phyloP scores from a whole-genome alignment of 2,888 invertebrate species.

The Scaeva pyrastri region DNA sequence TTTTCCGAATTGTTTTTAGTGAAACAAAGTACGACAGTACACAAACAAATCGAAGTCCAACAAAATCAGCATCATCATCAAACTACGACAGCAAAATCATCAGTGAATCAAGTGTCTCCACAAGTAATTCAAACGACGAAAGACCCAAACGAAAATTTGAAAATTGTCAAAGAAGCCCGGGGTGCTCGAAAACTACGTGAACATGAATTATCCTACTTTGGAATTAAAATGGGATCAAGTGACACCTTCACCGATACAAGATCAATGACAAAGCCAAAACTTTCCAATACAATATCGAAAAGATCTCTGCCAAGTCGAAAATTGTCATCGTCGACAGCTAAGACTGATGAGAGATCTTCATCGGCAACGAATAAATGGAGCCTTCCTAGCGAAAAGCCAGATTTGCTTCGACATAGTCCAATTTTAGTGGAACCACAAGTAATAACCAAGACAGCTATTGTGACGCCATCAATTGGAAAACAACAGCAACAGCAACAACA shows the following conservation, averaged over 20 bases:
- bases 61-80: slow-evolving; percentile 58
- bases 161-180: slow-evolving; percentile 82
- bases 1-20: slow-evolving; percentile 3
- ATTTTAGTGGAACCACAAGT: slow-evolving; percentile 78
- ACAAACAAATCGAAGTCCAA: slow-evolving; percentile 50
- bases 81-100: slow-evolving; percentile 57
- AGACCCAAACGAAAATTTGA: slow-evolving; percentile 78
- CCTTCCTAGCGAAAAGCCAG: slow-evolving; percentile 82
- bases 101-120: slow-evolving; percentile 50
- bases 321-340: slow-evolving; percentile 19
- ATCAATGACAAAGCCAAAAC: slow-evolving; percentile 44
- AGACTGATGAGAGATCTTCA: slow-evolving; percentile 45
- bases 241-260: slow-evolving; percentile 41
- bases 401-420: slow-evolving; percentile 82
- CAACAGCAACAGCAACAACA: slow-evolving; percentile 51
- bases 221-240: slow-evolving; percentile 80
- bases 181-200: slow-evolving; percentile 85
- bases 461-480: slow-evolving; percentile 57
- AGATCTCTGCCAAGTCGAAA: slow-evolving; percentile 74
- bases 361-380: slow-evolving; percentile 80
- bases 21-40: slow-evolving; percentile 61
- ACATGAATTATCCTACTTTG: slow-evolving; percentile 87
- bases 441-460: slow-evolving; percentile 61
- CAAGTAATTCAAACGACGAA: background rate
- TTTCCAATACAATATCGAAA: slow-evolving; percentile 48